These are phyloP conservation scores for Thamnaconus septentrionalis DNA, from an alignment of 2,113 vertebrate genomes.

Conservation along the genomic window DNA sequence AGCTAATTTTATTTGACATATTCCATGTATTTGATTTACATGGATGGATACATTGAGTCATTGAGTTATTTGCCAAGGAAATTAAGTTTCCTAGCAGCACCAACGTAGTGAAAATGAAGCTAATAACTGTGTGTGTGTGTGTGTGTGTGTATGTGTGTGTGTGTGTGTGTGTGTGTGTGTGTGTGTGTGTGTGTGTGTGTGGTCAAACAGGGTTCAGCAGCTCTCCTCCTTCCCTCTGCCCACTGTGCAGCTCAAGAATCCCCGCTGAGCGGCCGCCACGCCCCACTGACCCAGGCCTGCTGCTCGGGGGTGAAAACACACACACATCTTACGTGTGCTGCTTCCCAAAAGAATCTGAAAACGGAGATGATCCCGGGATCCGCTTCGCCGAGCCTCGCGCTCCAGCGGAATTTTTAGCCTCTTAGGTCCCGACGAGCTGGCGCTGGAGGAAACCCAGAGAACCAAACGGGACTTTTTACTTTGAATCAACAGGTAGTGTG, in stretches of 20 bases:
- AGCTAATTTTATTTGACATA: too few species aligned
- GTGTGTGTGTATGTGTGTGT: neutral
- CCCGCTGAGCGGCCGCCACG: constrained; percentile 21
- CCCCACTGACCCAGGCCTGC: constrained; percentile 17
- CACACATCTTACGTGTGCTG: constrained; percentile 4
- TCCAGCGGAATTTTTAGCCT: too few species aligned
- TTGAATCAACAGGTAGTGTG: too few species aligned
- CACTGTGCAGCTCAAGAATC: constrained; percentile 11
- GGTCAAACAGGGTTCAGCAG: constrained; percentile 40
- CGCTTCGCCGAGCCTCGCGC: too few species aligned
- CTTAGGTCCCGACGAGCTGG: too few species aligned
- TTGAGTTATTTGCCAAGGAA: too few species aligned
- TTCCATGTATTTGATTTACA: too few species aligned
- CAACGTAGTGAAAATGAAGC: neutral
- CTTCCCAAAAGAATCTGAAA: neutral
- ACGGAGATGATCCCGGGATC: neutral
- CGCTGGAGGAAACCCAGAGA: too few species aligned
- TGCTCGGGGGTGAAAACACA: constrained; percentile 3
- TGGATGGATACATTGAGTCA: too few species aligned
- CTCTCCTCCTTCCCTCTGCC: constrained; percentile 22
- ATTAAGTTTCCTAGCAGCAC: too few species aligned
- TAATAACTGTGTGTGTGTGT: neutral
- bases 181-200: constrained; percentile 4
- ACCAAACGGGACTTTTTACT: too few species aligned
- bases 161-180: constrained; percentile 18